Percentiles rank a stretch among this genome's conserved stretches.
Evolutionary conservation across 1,140 invertebrate genomes (phyloP).

Genomic region (Papilio machaon): DNA sequence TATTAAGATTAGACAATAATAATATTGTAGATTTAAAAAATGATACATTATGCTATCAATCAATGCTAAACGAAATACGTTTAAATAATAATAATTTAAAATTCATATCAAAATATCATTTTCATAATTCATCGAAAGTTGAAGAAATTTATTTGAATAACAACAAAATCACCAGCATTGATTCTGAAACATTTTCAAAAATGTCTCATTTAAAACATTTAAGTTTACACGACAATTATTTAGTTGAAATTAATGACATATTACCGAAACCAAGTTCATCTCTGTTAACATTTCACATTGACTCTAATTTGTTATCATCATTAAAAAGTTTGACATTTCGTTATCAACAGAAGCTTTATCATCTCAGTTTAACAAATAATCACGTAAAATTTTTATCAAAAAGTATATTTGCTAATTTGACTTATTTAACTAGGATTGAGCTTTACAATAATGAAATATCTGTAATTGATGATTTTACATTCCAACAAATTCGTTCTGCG

Average conservation of each 20-base stretch:
- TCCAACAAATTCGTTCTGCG: conserved; percentile 66
- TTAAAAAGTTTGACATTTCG: conserved; percentile 65
- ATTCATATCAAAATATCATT: conserved; percentile 63
- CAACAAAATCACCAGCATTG: conserved; percentile 73
- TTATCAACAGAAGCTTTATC: conserved; percentile 62
- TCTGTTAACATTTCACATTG: conserved; percentile 64
- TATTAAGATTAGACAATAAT: conserved; percentile 79
- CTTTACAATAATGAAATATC: conserved; percentile 70
- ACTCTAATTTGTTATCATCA: conserved; percentile 64
- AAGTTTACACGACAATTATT: conserved; percentile 68
- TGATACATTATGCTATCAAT: conserved; percentile 63
- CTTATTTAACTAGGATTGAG: conserved; percentile 64
- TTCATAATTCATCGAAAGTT: conserved; percentile 61
- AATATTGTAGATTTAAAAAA: conserved; percentile 72
- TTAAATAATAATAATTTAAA: conserved; percentile 72
- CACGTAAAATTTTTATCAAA: conserved; percentile 70
- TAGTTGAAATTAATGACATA: conserved; percentile 67
- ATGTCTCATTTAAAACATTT: conserved; percentile 68
- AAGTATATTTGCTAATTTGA: conserved; percentile 68
- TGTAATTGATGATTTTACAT: conserved; percentile 73
- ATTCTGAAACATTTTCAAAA: conserved; percentile 64
- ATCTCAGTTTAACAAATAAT: conserved; percentile 69
- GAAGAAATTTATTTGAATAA: conserved; percentile 73
- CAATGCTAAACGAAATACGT: conserved; percentile 63
- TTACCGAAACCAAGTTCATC: conserved; percentile 68